Percentiles rank a stretch among this genome's conserved stretches.
phyloP scores from a whole-genome alignment of 2,797 vertebrate species.

The Pantherophis vulpinus region DNA sequence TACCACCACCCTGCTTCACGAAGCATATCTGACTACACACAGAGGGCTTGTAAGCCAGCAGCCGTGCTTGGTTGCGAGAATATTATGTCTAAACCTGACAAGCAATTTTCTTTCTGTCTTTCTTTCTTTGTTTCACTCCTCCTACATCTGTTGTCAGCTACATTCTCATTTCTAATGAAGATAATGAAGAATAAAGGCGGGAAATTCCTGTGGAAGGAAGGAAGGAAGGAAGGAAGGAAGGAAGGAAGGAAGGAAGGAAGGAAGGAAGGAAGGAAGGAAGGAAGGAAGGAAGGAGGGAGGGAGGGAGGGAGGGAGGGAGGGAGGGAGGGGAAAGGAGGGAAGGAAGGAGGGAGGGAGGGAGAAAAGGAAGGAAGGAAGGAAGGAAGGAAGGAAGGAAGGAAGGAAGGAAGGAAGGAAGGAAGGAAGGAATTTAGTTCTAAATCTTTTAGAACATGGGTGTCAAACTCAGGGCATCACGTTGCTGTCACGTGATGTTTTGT shows the following conservation, averaged over 20 bases:
- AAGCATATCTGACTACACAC: constrained; percentile 38
- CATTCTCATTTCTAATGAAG: not conserved
- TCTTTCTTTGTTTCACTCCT: constrained; percentile 15
- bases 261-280: not conserved
- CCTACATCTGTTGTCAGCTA: constrained; percentile 25
- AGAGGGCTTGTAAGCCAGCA: constrained; percentile 38
- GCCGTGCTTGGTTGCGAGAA: constrained; percentile 26
- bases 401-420: not conserved
- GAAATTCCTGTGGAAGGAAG: not conserved
- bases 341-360: not conserved
- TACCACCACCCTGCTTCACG: constrained; percentile 6
- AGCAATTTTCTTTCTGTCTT: constrained; percentile 29
- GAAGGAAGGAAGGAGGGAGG: not conserved
- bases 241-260: not conserved
- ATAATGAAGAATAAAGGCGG: constrained; percentile 4
- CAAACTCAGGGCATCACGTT: no score
- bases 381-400: not conserved
- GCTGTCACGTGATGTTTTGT: no score
- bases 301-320: not conserved
- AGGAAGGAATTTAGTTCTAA: not conserved
- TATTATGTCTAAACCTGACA: constrained; percentile 55
- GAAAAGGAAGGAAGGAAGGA: not conserved
- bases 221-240: not conserved
- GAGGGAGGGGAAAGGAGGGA: no score
- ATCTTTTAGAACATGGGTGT: not conserved